Base-by-base conservation (phyloP, 2,113 vertebrate genomes). In the Perca schrenkii region DNA sequence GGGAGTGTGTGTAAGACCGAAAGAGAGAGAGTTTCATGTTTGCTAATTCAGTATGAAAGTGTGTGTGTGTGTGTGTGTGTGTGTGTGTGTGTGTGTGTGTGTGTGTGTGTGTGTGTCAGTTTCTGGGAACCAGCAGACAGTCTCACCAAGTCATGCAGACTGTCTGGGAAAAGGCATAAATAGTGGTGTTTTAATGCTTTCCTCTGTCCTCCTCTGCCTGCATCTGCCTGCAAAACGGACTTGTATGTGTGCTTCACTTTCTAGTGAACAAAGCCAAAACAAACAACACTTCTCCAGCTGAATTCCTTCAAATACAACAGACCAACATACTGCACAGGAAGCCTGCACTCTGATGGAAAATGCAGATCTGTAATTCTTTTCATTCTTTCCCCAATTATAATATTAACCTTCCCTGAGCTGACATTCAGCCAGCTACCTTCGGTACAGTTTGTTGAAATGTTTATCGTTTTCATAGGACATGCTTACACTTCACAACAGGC, bases 101-200 rank as follows among this genome's bases (percentile, higher is more conserved):
- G 15, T 21, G 34, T 43, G 52, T 60, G 28, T 53, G 62, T 25
- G 47, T 71, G 43, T 65, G 34, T 62, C 47, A 70, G 46, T 80
- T 91, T 86, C 88, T 77, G 81, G 71, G 86, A 84, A 85, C 58
- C 25, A 69, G 60, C 56, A 57, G 60, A 70, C 58, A 87, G 66
- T 63, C 79, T 87, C 61, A 80, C 50, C 28, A 77, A 84, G 63
- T 86, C 62, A 11, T 2, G 13, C 68, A 68, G 46, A 83, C 64
- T 60, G 71, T 75, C 84, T 89, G 78, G 77, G 77, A 69, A 61
- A 83, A 82, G 64, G 10, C 62, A 82, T 77, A 77, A 84, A 84
- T 69, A 78, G 74, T 46, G 19, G 56, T 57, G 82, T 86, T 83
- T 85, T 56, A 79, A 86, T 81, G 69, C 80, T 71, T 84, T 77